A percentile compares a stretch with the other conserved stretches of the same genome.
phyloP scores from a whole-genome alignment of 2,888 invertebrate genomes.

The Cordylochernes scorpioides region DNA sequence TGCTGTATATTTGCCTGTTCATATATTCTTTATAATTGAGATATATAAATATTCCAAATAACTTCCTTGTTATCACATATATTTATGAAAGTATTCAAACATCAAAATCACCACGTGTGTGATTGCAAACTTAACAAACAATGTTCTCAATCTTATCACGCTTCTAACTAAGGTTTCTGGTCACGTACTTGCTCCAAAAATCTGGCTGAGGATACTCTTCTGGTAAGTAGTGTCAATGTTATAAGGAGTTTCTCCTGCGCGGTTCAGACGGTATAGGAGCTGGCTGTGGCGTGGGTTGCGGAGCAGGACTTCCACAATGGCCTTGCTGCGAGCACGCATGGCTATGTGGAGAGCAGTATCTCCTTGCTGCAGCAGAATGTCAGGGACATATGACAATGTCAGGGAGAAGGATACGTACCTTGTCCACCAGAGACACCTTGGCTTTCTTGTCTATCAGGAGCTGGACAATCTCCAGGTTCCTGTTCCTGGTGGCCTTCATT shows the following conservation, averaged over 20 bases:
- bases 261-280: conserved; percentile 71
- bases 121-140: too few relatives aligned
- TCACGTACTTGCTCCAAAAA: conserved; percentile 61
- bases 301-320: conserved; percentile 70
- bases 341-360: conserved; percentile 88
- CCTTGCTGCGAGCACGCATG: conserved; percentile 68
- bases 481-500: conserved; percentile 61
- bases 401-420: conserved; percentile 16
- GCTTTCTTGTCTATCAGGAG: conserved; percentile 68
- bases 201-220: conserved; percentile 77
- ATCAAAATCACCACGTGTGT: background rate
- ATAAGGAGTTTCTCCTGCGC: conserved; percentile 84
- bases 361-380: conserved; percentile 30
- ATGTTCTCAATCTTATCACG: too few relatives aligned
- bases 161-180: too few relatives aligned
- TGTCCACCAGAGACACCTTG: conserved; percentile 48
- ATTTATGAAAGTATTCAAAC: background rate
- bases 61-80: too few relatives aligned
- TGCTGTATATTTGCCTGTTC: too few relatives aligned
- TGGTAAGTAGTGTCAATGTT: conserved; percentile 84
- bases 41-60: too few relatives aligned
- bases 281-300: conserved; percentile 89
- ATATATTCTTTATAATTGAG: too few relatives aligned
- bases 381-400: background rate
- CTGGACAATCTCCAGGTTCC: conserved; percentile 71